Conservation (phyloP, 2,888 invertebrate genomes). For the Hecatera dysodea region DNA sequence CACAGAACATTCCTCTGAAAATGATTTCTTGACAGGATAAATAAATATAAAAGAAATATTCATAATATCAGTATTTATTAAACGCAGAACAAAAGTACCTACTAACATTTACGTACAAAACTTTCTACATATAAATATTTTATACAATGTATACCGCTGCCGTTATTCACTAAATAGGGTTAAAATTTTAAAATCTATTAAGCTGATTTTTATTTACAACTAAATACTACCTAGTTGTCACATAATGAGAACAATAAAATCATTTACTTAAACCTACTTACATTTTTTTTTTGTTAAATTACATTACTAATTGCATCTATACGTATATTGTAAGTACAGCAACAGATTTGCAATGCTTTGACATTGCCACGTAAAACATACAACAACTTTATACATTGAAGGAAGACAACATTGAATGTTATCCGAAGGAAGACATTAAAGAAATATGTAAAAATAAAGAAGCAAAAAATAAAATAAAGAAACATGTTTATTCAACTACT, state of each 20-base stretch:
- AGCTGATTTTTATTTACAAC: slow-evolving; percentile 39
- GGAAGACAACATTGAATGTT: slow-evolving; percentile 6
- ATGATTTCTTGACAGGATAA: not conserved
- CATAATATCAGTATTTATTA: slow-evolving; percentile 46
- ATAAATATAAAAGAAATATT: slow-evolving; percentile 35
- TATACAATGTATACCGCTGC: slow-evolving; percentile 34
- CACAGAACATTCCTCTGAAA: not conserved
- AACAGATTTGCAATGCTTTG: not conserved
- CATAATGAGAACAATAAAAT: slow-evolving; percentile 14
- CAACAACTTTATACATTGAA: not conserved
- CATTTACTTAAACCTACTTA: not conserved
- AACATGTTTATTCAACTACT: too few species aligned
- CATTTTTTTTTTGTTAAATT: not conserved
- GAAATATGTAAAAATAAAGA: too few species aligned
- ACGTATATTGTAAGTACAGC: not conserved
- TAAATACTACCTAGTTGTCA: slow-evolving; percentile 9
- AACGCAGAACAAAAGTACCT: slow-evolving; percentile 30
- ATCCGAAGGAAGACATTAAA: too few species aligned
- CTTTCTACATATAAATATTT: slow-evolving; percentile 41
- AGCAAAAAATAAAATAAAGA: too few species aligned
- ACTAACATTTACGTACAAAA: slow-evolving; percentile 54
- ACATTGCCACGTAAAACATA: slow-evolving; percentile 13
- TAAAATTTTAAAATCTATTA: slow-evolving; percentile 24
- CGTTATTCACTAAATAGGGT: slow-evolving; percentile 6
- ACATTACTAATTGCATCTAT: not conserved